These are phyloP conservation scores for Tympanoctomys barrerae DNA, from an alignment of 2,797 vertebrate species.

Conservation along the genomic window DNA sequence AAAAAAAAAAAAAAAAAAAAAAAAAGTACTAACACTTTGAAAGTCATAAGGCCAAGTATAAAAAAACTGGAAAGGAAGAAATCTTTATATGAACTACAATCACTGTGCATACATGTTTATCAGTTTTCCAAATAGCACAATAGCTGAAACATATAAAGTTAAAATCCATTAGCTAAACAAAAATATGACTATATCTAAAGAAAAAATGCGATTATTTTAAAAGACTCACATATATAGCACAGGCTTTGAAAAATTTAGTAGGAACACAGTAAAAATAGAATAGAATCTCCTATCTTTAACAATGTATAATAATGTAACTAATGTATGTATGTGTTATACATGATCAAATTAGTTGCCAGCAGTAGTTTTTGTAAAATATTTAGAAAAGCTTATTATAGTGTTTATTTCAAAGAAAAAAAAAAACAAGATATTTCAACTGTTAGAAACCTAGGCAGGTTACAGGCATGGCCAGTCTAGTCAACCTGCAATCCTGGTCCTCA, in stretches of 20 bases:
- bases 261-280: background rate
- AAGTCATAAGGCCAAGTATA: slow-evolving; percentile 3
- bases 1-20: too few relatives aligned
- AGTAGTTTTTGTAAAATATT: slow-evolving; percentile 22
- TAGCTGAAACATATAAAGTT: background rate
- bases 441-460: background rate
- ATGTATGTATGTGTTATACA: background rate
- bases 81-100: background rate
- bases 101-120: background rate
- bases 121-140: slow-evolving; percentile 26
- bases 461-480: too few relatives aligned
- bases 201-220: background rate
- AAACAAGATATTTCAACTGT: slow-evolving; percentile 9
- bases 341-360: background rate
- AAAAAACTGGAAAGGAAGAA: slow-evolving; percentile 19
- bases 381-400: background rate
- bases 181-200: slow-evolving; percentile 6
- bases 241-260: slow-evolving; percentile 6
- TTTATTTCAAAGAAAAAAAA: slow-evolving; percentile 52
- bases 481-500: background rate
- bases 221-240: background rate
- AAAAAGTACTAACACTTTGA: background rate
- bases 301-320: background rate
- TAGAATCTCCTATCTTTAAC: background rate
- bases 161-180: background rate